phyloP scores from a whole-genome alignment of 30 jellyfish, hydroid and myxozoan species.

The Calvadosia cruxmelitensis region DNA sequence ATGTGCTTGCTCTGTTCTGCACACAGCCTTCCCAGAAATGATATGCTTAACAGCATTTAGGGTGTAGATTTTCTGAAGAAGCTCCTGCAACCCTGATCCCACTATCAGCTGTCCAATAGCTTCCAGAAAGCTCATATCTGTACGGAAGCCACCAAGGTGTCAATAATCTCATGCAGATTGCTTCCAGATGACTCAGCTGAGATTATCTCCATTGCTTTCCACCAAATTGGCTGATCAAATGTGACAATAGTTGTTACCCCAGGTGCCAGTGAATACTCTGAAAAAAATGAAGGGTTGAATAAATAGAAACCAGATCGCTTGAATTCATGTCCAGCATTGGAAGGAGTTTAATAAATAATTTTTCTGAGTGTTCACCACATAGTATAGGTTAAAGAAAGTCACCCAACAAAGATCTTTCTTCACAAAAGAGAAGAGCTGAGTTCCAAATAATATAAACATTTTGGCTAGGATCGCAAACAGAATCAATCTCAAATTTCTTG shows the following conservation, averaged over 20 bases:
- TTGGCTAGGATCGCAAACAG: conserved; percentile 26
- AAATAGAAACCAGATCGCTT: background rate
- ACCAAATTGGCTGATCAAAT: no score
- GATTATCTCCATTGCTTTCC: no score
- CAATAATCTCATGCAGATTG: conserved; percentile 6
- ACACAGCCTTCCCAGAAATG: conserved; percentile 24
- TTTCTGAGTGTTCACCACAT: conserved; percentile 3
- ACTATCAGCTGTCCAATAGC: conserved; percentile 16
- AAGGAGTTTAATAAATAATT: background rate
- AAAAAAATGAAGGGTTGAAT: conserved; percentile 2
- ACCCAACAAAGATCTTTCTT: conserved; percentile 17
- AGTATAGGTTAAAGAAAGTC: conserved; percentile 2
- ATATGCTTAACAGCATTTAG: conserved; percentile 20
- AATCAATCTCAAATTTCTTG: no score
- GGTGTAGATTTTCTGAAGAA: conserved; percentile 15
- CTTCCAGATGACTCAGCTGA: conserved; percentile 22
- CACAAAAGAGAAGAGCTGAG: conserved; percentile 14
- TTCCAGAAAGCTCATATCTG: conserved; percentile 27
- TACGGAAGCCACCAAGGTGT: conserved; percentile 23
- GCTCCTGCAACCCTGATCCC: conserved; percentile 24
- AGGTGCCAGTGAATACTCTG: conserved; percentile 12
- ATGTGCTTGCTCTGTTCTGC: conserved; percentile 33
- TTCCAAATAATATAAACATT: conserved; percentile 18
- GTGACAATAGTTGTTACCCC: conserved; percentile 31
- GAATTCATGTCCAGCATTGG: conserved; percentile 9